A percentile compares a stretch with the other conserved stretches of the same genome.
Conservation (phyloP, 1,140 invertebrate genomes). For the Apis laboriosa region DNA sequence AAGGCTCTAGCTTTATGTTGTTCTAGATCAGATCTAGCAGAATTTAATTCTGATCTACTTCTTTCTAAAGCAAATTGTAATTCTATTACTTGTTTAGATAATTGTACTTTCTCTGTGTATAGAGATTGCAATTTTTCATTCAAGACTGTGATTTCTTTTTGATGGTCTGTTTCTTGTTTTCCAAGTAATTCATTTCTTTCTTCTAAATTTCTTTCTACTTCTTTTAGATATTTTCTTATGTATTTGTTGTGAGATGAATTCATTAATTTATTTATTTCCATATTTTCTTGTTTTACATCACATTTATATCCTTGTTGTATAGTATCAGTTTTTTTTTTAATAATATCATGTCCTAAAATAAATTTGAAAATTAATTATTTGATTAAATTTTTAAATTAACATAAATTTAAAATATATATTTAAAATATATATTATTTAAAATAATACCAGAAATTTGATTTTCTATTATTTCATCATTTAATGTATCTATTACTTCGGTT, state of each 20-base stretch:
- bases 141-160: constrained; percentile 72
- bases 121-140: constrained; percentile 72
- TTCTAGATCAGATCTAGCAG: constrained; percentile 84
- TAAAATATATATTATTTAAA: constrained; percentile 27
- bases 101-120: constrained; percentile 71
- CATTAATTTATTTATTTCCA: constrained; percentile 14
- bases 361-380: not conserved
- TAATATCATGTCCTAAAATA: not conserved
- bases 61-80: constrained; percentile 80
- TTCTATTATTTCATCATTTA: constrained; percentile 6
- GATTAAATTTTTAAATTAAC: not conserved
- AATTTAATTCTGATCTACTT: constrained; percentile 82
- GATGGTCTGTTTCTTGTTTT: constrained; percentile 73
- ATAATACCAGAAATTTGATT: constrained; percentile 18
- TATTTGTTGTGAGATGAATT: constrained; percentile 44
- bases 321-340: not conserved
- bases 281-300: constrained; percentile 2
- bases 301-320: constrained; percentile 8
- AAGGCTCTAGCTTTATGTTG: constrained; percentile 88
- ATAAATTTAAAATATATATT: not conserved
- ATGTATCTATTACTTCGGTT: not conserved
- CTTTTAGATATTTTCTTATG: constrained; percentile 49
- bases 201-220: constrained; percentile 60
- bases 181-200: constrained; percentile 69
- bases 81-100: constrained; percentile 74